phyloP scores from a whole-genome alignment of 2,888 invertebrate genomes.

The Eubasilissa splendida region DNA sequence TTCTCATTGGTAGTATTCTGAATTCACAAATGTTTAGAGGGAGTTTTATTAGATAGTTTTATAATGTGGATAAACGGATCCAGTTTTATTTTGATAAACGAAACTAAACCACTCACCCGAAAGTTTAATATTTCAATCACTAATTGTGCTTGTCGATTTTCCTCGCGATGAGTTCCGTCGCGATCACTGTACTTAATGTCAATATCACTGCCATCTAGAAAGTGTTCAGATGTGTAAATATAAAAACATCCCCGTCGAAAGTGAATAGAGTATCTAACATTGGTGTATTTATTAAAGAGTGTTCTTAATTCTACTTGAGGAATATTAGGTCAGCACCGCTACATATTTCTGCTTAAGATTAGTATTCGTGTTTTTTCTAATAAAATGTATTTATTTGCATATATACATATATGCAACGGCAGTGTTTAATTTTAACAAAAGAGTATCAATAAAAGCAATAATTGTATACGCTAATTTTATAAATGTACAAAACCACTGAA shows the following conservation, averaged over 20 bases:
- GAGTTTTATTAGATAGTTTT: conserved; percentile 9
- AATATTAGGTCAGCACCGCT: conserved; percentile 49
- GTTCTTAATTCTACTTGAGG: conserved; percentile 43
- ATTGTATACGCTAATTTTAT: no score
- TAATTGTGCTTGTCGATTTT: conserved; percentile 9
- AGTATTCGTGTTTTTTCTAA: neutral
- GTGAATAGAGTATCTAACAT: conserved; percentile 26
- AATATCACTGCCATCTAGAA: conserved; percentile 12
- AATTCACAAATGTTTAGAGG: conserved; percentile 18
- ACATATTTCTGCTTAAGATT: conserved; percentile 21
- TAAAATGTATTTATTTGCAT: neutral
- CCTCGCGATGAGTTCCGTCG: neutral
- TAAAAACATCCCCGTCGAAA: neutral
- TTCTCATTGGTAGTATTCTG: neutral
- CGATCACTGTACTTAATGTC: conserved; percentile 27
- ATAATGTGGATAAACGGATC: neutral
- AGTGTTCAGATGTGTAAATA: conserved; percentile 19
- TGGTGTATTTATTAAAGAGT: conserved; percentile 46
- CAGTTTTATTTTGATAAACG: conserved; percentile 13
- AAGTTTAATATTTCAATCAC: neutral
- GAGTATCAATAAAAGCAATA: no score
- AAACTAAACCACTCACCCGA: conserved; percentile 9
- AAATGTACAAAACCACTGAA: conserved; percentile 12
- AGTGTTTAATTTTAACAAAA: no score
- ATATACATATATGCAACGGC: no score